These are phyloP conservation scores for Propithecus deckenii DNA, from an alignment of 2,797 vertebrate species.

Conservation along the genomic window DNA sequence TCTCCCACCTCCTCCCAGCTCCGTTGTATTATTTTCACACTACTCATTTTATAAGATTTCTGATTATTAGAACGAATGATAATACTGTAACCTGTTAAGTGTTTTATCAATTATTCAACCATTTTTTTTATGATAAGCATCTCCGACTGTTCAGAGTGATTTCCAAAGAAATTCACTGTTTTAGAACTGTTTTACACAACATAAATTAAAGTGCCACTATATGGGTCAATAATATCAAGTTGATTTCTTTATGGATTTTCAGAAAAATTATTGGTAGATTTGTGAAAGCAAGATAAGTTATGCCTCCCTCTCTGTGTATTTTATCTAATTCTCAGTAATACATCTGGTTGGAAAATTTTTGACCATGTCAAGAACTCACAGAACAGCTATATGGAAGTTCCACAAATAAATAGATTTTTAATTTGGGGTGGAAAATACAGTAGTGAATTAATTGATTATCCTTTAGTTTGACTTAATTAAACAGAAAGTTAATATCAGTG, in stretches of 20 bases:
- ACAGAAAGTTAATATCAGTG: slow-evolving; percentile 71
- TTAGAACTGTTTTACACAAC: neutral
- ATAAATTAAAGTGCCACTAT: neutral
- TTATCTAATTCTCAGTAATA: neutral
- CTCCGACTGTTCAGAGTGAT: neutral
- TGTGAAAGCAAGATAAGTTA: slow-evolving; percentile 8
- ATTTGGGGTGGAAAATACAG: slow-evolving; percentile 63
- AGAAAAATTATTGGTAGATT: neutral
- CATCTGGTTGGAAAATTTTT: neutral
- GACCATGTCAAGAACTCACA: neutral
- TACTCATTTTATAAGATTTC: neutral
- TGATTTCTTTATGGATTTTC: neutral
- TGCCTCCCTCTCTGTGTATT: neutral
- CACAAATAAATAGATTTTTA: neutral
- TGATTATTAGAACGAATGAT: neutral
- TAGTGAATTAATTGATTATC: slow-evolving; percentile 74
- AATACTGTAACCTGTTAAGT: neutral
- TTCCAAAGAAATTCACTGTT: neutral
- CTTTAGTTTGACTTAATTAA: slow-evolving; percentile 77
- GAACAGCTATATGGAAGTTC: neutral
- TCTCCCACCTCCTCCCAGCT: fast-evolving
- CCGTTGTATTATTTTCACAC: neutral
- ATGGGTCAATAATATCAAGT: neutral
- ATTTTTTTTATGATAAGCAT: neutral
- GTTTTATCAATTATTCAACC: neutral